These are phyloP conservation scores for Nephrotoma flavescens DNA, from an alignment of 2,888 invertebrate species.

Conservation along the genomic window DNA sequence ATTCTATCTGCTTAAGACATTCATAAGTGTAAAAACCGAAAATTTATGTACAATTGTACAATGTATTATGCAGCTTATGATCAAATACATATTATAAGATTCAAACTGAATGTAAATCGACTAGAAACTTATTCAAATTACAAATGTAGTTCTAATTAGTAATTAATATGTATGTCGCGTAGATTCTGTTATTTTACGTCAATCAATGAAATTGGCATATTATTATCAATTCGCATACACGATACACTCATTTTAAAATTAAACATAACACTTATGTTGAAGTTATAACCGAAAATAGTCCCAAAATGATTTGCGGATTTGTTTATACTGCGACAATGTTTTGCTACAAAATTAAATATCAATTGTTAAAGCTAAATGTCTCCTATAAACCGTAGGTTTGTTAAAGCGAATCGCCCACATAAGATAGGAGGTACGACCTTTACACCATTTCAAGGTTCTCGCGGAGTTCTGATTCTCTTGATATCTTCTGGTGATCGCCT, in stretches of 20 bases:
- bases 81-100: background rate
- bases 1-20: background rate
- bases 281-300: background rate
- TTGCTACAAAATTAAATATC: too few relatives aligned
- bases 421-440: too few relatives aligned
- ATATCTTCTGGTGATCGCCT: too few relatives aligned
- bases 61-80: background rate
- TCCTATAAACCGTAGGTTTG: too few relatives aligned
- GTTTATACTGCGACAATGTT: background rate
- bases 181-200: background rate
- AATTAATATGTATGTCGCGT: background rate
- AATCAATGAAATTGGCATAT: background rate
- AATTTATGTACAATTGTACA: background rate
- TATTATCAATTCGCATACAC: background rate
- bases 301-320: background rate
- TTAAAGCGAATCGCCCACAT: too few relatives aligned
- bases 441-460: too few relatives aligned
- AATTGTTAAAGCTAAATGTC: too few relatives aligned
- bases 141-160: background rate
- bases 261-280: background rate
- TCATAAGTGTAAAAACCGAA: background rate
- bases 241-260: background rate
- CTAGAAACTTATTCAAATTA: background rate
- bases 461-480: too few relatives aligned
- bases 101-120: background rate